Conservation (phyloP, 1,140 invertebrate species). For the Meteorus sp. region DNA sequence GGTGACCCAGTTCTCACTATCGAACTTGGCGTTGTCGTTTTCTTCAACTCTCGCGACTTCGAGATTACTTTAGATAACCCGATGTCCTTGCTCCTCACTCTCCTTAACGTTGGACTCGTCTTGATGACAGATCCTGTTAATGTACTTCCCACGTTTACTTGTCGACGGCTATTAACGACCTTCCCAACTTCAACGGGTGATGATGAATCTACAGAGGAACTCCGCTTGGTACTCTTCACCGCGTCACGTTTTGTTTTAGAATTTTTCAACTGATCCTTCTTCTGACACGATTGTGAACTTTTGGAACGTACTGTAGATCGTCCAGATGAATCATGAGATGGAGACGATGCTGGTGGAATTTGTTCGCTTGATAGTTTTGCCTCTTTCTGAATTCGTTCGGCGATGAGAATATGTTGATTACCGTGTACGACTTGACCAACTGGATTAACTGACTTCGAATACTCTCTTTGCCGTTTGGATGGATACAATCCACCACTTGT, state of each 20-base stretch:
- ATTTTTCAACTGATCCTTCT: slow-evolving; percentile 34
- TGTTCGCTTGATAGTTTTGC: slow-evolving; percentile 21
- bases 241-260: slow-evolving; percentile 42
- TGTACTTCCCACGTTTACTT: slow-evolving; percentile 19
- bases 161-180: slow-evolving; percentile 42
- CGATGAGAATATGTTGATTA: slow-evolving; percentile 23
- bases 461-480: slow-evolving; percentile 22
- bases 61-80: slow-evolving; percentile 25
- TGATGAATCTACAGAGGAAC: slow-evolving; percentile 59
- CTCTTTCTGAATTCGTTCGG: background rate
- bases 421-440: slow-evolving; percentile 22
- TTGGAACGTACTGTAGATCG: slow-evolving; percentile 2
- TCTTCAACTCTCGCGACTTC: slow-evolving; percentile 16
- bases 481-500: slow-evolving; percentile 39
- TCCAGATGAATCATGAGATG: background rate
- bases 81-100: slow-evolving; percentile 27
- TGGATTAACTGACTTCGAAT: slow-evolving; percentile 28
- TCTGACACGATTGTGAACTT: slow-evolving; percentile 12
- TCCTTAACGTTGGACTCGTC: slow-evolving; percentile 13
- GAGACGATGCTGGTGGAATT: background rate
- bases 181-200: slow-evolving; percentile 65
- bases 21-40: slow-evolving; percentile 3
- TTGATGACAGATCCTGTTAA: slow-evolving; percentile 25
- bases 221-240: slow-evolving; percentile 43
- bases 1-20: slow-evolving; percentile 12